phyloP scores from a whole-genome alignment of 2,797 vertebrate species.

The Chelonia mydas region DNA sequence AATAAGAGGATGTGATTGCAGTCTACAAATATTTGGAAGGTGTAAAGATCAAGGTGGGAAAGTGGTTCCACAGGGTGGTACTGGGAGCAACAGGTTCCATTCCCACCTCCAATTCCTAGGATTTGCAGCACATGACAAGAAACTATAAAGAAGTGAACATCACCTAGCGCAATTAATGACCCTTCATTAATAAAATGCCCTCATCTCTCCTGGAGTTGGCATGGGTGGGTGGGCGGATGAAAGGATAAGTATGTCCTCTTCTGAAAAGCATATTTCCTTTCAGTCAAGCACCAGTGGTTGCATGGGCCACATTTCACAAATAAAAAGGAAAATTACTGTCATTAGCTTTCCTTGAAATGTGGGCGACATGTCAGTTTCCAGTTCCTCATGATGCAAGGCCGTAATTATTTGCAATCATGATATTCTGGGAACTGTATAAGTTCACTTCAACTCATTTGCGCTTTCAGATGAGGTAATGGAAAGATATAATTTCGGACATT shows the following conservation, averaged over 20 bases:
- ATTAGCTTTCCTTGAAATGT: slow-evolving; percentile 54
- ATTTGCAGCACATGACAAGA: background rate
- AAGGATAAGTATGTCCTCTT: background rate
- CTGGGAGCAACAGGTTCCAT: background rate
- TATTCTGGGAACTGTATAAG: slow-evolving; percentile 59
- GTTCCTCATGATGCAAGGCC: slow-evolving; percentile 43
- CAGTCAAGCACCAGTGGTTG: slow-evolving; percentile 48
- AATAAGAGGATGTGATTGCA: background rate
- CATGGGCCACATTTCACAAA: slow-evolving; percentile 58
- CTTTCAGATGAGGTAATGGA: slow-evolving; percentile 61
- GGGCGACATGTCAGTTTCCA: slow-evolving; percentile 47
- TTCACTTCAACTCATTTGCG: slow-evolving; percentile 33
- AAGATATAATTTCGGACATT: slow-evolving; percentile 39
- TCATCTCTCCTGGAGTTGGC: background rate
- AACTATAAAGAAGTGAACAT: background rate
- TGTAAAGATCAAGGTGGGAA: background rate
- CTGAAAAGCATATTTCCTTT: slow-evolving; percentile 32
- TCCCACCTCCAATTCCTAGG: background rate
- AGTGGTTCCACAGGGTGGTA: background rate
- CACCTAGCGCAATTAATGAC: background rate
- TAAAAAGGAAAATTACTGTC: slow-evolving; percentile 70
- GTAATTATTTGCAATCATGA: slow-evolving; percentile 68
- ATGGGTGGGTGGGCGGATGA: background rate
- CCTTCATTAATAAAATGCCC: slow-evolving; percentile 17
- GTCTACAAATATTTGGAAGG: background rate